Base-by-base conservation (phyloP, 2,888 invertebrate species). In the Plagodis dolabraria region DNA sequence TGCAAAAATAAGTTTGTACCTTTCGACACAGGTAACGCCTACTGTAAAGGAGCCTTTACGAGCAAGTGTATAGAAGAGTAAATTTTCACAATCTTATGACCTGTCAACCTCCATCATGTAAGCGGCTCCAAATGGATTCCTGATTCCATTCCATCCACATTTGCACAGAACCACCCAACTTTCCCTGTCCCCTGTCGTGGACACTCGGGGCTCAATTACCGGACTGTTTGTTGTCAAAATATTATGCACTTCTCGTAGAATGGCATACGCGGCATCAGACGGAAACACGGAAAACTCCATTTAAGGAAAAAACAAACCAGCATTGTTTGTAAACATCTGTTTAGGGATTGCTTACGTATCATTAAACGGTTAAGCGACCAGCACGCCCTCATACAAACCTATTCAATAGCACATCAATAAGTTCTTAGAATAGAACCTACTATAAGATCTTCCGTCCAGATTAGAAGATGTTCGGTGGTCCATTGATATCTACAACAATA, bases 381-480 rank as follows among this genome's bases (percentile, higher is more conserved):
- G 77, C 72, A 55, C 71, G 70, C 72, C 67, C 72, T 70, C 75
- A 71, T 72, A 74, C 74, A 74, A 69, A 53, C 52, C 69, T 63
- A 69, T 71, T 62, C 68, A 67, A 57, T 73, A 78, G 75, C 75
- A 76, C 80, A 78, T 80, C 79, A 84, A 83, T 79, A 80, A 83
- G 85, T 80, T 83, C 87, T 88, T 85, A 83, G n/a, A n/a, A n/a
- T n/a, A n/a, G n/a, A n/a, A 53, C 78, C 72, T 71, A 76, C 73
- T 68, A 68, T 73, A 78, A 83, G 79, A 78, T 78, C 75, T 76
- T 71, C 63, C 49, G 45, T 33, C 46, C 33, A 60, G 89, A 89
- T 89, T 85, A 85, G 81, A 84, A 86, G 87, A 85, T 86, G 86
- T 85, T 86, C 85, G 82, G 75, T 74, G 74, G 75, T 70, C 75